phyloP scores from a whole-genome alignment of 2,797 vertebrate species.

The Bradypus variegatus region DNA sequence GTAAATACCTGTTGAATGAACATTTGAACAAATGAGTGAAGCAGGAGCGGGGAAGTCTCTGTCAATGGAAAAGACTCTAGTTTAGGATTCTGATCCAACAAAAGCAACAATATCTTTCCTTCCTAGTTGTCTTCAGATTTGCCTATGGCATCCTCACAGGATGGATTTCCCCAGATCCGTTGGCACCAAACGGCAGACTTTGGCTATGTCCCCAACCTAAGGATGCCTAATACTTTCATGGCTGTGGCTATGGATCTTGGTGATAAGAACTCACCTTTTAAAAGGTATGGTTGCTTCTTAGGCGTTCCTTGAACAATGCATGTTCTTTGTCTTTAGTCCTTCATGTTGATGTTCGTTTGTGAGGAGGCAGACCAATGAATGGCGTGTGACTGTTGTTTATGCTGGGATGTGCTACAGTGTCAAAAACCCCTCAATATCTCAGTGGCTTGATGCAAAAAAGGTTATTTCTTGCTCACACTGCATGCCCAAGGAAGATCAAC shows the following conservation, averaged over 20 bases:
- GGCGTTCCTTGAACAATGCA: neutral
- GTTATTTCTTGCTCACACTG: neutral
- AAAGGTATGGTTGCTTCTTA: constrained; percentile 71
- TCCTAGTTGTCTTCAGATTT: constrained; percentile 68
- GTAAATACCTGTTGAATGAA: neutral
- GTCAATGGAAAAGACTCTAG: neutral
- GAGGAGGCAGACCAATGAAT: neutral
- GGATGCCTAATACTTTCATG: constrained; percentile 91
- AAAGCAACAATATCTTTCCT: neutral
- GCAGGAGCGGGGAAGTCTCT: neutral
- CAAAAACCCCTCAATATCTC: neutral
- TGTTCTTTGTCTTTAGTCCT: neutral
- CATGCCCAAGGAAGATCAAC: neutral
- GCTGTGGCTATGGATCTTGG: constrained; percentile 87
- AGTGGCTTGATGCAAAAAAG: neutral
- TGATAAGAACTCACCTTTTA: constrained; percentile 80
- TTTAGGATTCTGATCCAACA: neutral
- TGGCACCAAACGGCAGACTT: constrained; percentile 92
- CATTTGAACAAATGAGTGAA: neutral
- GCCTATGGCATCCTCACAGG: neutral
- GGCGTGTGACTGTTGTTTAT: neutral
- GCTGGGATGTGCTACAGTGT: neutral
- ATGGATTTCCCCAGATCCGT: constrained; percentile 77
- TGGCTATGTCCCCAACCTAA: constrained; percentile 81
- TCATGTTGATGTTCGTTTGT: neutral